A percentile compares a stretch with the other conserved stretches of the same genome.
These are phyloP conservation scores for Caranx melampygus DNA, from an alignment of 2,113 vertebrate species.

Conservation along the genomic window DNA sequence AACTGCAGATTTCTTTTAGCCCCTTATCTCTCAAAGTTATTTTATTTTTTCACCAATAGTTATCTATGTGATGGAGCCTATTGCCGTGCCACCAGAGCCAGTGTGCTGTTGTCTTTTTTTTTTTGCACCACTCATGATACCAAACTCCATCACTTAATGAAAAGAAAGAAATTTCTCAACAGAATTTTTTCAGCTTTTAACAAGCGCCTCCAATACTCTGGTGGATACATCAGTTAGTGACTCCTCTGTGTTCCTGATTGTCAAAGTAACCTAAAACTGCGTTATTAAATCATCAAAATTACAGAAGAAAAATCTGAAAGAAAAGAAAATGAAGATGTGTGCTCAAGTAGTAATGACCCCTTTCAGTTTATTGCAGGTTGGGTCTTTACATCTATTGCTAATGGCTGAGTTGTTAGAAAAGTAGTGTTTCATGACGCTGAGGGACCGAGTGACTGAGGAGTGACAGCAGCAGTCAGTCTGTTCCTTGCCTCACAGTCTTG, in stretches of 20 bases:
- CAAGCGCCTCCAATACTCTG: not conserved
- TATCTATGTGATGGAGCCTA: not conserved
- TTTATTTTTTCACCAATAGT: not conserved
- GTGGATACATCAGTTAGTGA: not conserved
- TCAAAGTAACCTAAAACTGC: not conserved
- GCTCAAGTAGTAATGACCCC: slow-evolving; percentile 15
- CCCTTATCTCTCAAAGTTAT: not conserved
- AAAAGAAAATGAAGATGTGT: slow-evolving; percentile 26
- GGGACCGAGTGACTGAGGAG: not conserved
- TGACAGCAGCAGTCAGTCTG: not conserved
- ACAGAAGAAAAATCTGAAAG: not conserved
- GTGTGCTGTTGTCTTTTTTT: slow-evolving; percentile 1
- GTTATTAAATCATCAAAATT: slow-evolving; percentile 18
- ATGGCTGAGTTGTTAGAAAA: slow-evolving; percentile 3
- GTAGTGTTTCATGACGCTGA: slow-evolving; percentile 1
- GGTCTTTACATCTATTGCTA: not conserved
- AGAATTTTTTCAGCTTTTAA: not conserved
- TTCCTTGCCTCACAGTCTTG: not conserved
- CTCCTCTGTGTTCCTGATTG: not conserved
- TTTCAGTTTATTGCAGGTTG: slow-evolving; percentile 5
- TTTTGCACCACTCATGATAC: not conserved
- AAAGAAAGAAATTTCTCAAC: not conserved
- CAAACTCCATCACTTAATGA: not conserved
- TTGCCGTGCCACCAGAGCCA: not conserved
- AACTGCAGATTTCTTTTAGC: slow-evolving; percentile 3